Conservation (phyloP, 2,888 invertebrate species). For the Blastobasis lacticolella region DNA sequence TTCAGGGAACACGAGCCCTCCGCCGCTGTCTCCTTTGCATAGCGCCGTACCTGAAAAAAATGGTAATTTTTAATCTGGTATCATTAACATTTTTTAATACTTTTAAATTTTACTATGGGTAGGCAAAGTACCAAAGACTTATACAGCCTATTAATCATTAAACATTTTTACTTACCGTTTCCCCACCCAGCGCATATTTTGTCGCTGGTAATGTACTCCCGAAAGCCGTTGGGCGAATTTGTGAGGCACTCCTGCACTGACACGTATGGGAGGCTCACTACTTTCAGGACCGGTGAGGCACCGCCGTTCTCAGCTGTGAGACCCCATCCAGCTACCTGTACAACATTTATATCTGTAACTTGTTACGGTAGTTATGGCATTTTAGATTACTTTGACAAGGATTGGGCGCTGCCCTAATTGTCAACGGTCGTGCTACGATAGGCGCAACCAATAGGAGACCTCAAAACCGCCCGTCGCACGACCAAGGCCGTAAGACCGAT, state of each 20-base stretch:
- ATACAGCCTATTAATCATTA: not conserved
- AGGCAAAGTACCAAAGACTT: not conserved
- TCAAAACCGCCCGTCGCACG: too few relatives aligned
- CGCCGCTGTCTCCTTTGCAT: conserved; percentile 59
- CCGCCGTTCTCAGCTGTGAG: conserved; percentile 20
- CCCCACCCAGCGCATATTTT: conserved; percentile 42
- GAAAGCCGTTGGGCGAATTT: conserved; percentile 17
- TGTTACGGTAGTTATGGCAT: too few relatives aligned
- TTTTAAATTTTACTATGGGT: not conserved
- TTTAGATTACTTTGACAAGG: too few relatives aligned
- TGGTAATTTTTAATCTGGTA: not conserved
- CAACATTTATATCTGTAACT: not conserved
- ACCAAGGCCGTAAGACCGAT: too few relatives aligned
- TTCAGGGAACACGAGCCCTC: conserved; percentile 43
- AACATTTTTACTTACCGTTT: conserved; percentile 24
- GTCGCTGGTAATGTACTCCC: conserved; percentile 33
- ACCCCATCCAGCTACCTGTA: conserved; percentile 40
- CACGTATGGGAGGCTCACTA: conserved; percentile 28
- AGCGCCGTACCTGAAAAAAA: conserved; percentile 37
- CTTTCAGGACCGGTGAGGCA: conserved; percentile 23
- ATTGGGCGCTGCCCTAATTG: too few relatives aligned
- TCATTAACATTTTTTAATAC: not conserved
- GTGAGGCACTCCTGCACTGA: conserved; percentile 21
- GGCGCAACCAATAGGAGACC: too few relatives aligned
- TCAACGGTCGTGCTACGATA: too few relatives aligned